Conservation (phyloP, 2,888 invertebrate genomes). For the Eupelmus urozonus region DNA sequence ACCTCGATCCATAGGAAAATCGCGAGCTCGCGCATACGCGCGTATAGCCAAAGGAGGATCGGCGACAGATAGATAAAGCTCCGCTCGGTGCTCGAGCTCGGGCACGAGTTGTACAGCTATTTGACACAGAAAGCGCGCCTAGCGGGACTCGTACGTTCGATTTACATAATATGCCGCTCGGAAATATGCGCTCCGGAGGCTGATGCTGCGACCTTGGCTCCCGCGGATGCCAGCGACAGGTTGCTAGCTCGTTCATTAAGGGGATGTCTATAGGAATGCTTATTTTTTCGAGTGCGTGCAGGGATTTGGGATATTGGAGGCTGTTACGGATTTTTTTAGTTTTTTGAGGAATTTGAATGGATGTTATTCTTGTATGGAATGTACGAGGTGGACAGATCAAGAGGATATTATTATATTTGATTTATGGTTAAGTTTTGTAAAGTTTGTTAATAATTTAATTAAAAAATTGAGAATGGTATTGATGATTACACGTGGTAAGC, state of each 20-base stretch:
- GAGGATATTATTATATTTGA: too few species aligned
- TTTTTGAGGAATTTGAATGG: not conserved
- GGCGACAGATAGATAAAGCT: conserved; percentile 38
- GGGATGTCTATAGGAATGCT: too few species aligned
- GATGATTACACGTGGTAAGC: too few species aligned
- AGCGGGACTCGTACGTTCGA: conserved; percentile 72
- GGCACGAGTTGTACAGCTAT: too few species aligned
- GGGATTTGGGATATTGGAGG: not conserved
- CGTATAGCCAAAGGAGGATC: not conserved
- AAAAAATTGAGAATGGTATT: too few species aligned
- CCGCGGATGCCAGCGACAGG: not conserved
- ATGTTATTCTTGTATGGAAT: too few species aligned
- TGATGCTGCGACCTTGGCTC: not conserved
- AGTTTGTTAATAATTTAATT: too few species aligned
- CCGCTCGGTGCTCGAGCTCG: conserved; percentile 59
- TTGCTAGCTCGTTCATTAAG: not conserved
- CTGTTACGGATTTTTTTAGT: conserved; percentile 3
- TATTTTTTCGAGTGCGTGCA: too few species aligned
- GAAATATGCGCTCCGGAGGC: not conserved
- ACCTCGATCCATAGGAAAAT: not conserved
- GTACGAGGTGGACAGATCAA: too few species aligned
- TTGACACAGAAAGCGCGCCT: conserved; percentile 72
- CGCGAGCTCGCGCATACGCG: not conserved
- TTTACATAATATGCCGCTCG: conserved; percentile 67
- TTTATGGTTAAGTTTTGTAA: too few species aligned